Evolutionary conservation across 2,888 invertebrate genomes (phyloP).

Genomic region (Aspidapion aeneum): DNA sequence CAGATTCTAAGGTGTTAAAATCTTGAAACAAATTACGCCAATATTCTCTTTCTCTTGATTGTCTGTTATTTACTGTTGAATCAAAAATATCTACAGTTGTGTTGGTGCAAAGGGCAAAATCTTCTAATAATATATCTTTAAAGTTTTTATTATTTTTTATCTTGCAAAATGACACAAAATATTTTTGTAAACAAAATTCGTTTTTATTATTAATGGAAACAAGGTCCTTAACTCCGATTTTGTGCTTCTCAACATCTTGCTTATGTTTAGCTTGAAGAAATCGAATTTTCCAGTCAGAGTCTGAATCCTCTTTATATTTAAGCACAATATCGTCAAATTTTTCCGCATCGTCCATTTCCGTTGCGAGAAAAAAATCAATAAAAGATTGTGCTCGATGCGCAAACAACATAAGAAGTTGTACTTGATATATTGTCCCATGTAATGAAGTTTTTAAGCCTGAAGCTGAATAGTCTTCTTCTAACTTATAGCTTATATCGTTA

Average conservation of each 20-base stretch:
- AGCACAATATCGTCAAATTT: constrained; percentile 17
- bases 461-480: not conserved
- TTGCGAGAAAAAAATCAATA: constrained; percentile 3
- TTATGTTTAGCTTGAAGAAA: constrained; percentile 20
- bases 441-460: constrained; percentile 12
- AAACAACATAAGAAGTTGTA: constrained; percentile 15
- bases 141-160: constrained; percentile 14
- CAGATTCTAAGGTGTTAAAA: not conserved
- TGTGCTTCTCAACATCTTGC: constrained; percentile 7
- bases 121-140: constrained; percentile 5
- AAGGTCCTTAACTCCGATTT: constrained; percentile 12
- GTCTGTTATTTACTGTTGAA: not conserved
- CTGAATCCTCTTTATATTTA: constrained; percentile 6
- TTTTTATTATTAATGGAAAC: constrained; percentile 1
- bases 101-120: constrained; percentile 15
- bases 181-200: constrained; percentile 12
- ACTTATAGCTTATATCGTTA: too few species aligned
- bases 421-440: constrained; percentile 15
- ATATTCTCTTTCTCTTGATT: not conserved
- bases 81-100: not conserved
- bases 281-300: constrained; percentile 1
- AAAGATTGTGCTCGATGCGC: not conserved
- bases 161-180: constrained; percentile 17
- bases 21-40: not conserved
- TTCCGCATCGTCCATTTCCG: constrained; percentile 17